phyloP scores from a whole-genome alignment of 2,888 invertebrate genomes.

The Drosophila putrida region DNA sequence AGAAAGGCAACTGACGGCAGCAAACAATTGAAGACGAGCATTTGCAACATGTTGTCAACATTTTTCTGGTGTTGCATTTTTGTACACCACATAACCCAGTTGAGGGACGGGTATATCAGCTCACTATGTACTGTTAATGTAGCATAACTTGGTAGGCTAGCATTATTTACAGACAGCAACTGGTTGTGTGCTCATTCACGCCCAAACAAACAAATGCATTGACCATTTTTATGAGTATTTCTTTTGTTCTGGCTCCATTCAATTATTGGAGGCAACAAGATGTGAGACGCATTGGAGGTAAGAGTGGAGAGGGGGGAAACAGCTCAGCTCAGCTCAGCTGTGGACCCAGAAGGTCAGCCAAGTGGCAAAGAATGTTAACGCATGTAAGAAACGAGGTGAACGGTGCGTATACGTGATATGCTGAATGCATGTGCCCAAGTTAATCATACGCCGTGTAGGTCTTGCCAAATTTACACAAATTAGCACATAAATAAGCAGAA shows the following conservation, averaged over 20 bases:
- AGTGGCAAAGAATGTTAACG: constrained; percentile 64
- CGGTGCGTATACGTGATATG: constrained; percentile 59
- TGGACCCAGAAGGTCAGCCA: constrained; percentile 66
- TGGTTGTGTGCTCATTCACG: constrained; percentile 46
- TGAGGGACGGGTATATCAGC: constrained; percentile 6
- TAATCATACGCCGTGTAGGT: constrained; percentile 61
- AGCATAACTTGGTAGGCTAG: constrained; percentile 3
- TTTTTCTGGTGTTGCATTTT: constrained; percentile 1
- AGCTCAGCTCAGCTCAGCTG: constrained; percentile 15
- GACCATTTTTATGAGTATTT: constrained; percentile 30
- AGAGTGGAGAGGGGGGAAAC: constrained; percentile 11
- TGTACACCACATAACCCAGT: background rate
- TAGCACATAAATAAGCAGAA: constrained; percentile 50
- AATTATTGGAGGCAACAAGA: constrained; percentile 23
- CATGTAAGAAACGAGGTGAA: constrained; percentile 20
- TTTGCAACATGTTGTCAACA: constrained; percentile 44
- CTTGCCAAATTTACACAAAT: constrained; percentile 65
- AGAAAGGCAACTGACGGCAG: constrained; percentile 63
- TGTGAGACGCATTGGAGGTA: constrained; percentile 9
- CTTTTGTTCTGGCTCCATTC: constrained; percentile 48
- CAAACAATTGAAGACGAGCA: constrained; percentile 49
- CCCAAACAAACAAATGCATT: constrained; percentile 39
- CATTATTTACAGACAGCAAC: background rate
- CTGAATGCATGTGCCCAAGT: constrained; percentile 29
- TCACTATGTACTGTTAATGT: background rate